Evolutionary conservation across 2,888 invertebrate species (phyloP).

Genomic region (Ramazzottius varieornatus): DNA sequence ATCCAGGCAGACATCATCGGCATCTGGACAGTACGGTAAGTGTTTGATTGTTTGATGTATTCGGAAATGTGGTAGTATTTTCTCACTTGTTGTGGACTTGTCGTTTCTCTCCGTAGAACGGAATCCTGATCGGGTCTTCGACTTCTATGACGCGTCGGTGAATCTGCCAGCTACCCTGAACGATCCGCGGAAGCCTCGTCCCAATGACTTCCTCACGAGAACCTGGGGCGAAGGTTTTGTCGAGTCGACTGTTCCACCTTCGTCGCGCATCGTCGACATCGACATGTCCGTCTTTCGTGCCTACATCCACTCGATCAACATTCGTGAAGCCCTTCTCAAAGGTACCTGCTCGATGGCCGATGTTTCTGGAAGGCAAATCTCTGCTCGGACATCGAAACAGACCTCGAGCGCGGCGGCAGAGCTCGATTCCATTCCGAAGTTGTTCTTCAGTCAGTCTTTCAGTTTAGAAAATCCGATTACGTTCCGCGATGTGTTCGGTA

Average conservation of each 20-base stretch:
- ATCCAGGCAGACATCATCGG: too few relatives aligned
- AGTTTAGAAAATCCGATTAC: background rate
- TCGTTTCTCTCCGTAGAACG: too few relatives aligned
- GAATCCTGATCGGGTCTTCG: background rate
- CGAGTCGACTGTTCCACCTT: conserved; percentile 30
- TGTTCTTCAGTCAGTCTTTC: background rate
- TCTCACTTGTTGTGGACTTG: too few relatives aligned
- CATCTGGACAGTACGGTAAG: too few relatives aligned
- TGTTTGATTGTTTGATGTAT: too few relatives aligned
- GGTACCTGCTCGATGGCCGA: background rate
- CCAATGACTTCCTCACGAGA: conserved; percentile 62
- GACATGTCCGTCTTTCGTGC: conserved; percentile 18
- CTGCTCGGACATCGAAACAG: background rate
- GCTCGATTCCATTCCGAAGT: background rate
- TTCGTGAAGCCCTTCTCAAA: background rate
- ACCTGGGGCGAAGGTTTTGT: conserved; percentile 91
- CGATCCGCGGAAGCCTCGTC: conserved; percentile 47
- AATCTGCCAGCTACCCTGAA: conserved; percentile 83
- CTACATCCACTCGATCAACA: conserved; percentile 12
- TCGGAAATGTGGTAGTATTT: too few relatives aligned
- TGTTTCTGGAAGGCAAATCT: conserved; percentile 4
- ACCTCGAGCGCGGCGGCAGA: conserved; percentile 5
- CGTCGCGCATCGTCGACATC: conserved; percentile 18
- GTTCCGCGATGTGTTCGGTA: too few relatives aligned
- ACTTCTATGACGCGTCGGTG: conserved; percentile 56